Conservation (phyloP, 2,797 vertebrate species). For the Ctenopoma multispine region DNA sequence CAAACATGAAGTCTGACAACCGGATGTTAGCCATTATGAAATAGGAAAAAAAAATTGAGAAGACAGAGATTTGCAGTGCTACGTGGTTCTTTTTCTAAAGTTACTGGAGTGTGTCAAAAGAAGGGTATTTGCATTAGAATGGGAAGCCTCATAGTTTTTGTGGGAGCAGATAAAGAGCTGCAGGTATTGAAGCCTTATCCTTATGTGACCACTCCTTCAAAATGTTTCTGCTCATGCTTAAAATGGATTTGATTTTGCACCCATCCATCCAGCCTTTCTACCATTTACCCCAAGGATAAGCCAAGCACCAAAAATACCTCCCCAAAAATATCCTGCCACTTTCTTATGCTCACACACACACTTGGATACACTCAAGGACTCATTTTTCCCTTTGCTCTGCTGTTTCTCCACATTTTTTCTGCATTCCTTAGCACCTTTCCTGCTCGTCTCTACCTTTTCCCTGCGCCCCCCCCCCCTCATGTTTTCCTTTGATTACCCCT, state of each 20-base stretch:
- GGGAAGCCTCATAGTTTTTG: constrained; percentile 2
- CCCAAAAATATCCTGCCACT: constrained; percentile 57
- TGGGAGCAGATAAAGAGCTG: constrained; percentile 7
- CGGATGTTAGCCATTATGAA: constrained; percentile 52
- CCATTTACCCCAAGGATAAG: constrained; percentile 54
- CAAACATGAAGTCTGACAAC: constrained; percentile 48
- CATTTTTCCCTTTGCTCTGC: constrained; percentile 22
- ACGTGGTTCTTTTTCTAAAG: constrained; percentile 25
- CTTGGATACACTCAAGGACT: constrained; percentile 38
- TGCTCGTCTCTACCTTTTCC: constrained; percentile 3
- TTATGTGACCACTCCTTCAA: constrained; percentile 30
- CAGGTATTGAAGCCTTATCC: constrained; percentile 10
- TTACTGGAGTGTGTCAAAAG: constrained; percentile 26
- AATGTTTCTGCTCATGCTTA: constrained; percentile 28
- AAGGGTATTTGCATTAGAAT: constrained; percentile 27
- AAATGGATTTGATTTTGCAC: constrained; percentile 54
- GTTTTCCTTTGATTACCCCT: constrained; percentile 36
- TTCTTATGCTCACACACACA: constrained; percentile 51
- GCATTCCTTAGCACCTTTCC: constrained; percentile 27
- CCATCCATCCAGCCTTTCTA: constrained; percentile 34
- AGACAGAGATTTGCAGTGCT: constrained; percentile 38
- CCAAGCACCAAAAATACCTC: constrained; percentile 61
- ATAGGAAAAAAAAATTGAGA: constrained; percentile 4
- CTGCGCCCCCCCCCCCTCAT: not conserved
- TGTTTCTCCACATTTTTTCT: constrained; percentile 12